Percentiles rank a stretch among this genome's conserved stretches.
These are phyloP conservation scores for Balaeniceps rex DNA, from an alignment of 2,113 vertebrate genomes.

Conservation along the genomic window DNA sequence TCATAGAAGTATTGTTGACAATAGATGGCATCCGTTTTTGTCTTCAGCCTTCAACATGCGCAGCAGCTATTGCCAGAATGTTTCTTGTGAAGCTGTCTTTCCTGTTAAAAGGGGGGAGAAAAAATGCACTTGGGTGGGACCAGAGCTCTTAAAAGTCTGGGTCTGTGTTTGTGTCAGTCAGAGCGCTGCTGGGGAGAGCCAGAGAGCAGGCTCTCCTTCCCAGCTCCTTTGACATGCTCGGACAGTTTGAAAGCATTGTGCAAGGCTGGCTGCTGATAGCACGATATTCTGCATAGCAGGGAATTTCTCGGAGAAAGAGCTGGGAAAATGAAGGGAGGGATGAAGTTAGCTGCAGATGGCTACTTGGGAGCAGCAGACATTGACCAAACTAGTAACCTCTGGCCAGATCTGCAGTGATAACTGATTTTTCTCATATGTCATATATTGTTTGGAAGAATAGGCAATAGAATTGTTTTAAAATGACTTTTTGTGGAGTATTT, in stretches of 20 bases:
- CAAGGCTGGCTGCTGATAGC: constrained; percentile 20
- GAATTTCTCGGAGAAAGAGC: constrained; percentile 41
- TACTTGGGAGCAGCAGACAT: not conserved
- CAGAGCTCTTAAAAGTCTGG: not conserved
- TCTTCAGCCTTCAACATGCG: not conserved
- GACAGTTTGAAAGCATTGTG: not conserved
- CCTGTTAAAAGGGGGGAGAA: not conserved
- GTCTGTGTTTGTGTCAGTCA: not conserved
- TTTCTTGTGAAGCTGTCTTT: constrained; percentile 45
- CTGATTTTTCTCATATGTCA: not conserved
- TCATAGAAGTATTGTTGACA: constrained; percentile 39
- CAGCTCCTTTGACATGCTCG: constrained; percentile 31
- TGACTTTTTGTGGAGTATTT: not conserved
- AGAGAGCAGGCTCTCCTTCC: not conserved
- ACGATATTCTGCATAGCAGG: not conserved
- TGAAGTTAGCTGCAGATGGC: not conserved
- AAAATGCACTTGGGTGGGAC: not conserved
- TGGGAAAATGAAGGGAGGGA: not conserved
- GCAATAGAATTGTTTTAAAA: not conserved
- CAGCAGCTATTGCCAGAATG: not conserved
- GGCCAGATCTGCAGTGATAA: not conserved
- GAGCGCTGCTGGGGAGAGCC: not conserved
- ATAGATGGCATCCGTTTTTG: constrained; percentile 25
- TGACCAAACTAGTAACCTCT: not conserved
- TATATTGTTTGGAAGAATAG: not conserved